Conservation (phyloP, 2,888 invertebrate species). For the Seladonia tumulorum region DNA sequence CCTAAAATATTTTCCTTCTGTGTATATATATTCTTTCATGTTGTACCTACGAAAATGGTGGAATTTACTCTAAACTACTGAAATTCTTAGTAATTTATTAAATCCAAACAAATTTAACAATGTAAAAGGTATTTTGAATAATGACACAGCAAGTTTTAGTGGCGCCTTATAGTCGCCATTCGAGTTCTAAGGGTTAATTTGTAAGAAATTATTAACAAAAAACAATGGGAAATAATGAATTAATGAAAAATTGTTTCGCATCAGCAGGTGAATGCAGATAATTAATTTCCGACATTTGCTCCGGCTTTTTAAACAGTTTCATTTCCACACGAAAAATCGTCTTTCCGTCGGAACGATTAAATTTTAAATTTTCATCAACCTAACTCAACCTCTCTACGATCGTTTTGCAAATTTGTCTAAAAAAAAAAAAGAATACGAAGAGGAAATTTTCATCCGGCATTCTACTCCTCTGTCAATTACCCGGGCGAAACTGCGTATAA, state of each 20-base stretch:
- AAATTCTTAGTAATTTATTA: no score
- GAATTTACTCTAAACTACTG: no score
- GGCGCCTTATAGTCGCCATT: no score
- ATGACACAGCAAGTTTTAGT: no score
- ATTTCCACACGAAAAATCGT: not conserved
- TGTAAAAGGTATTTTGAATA: no score
- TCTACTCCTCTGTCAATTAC: constrained; percentile 20
- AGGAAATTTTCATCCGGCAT: not conserved
- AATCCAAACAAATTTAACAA: no score
- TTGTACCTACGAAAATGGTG: no score
- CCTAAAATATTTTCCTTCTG: no score
- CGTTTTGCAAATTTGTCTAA: not conserved
- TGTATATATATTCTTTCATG: no score
- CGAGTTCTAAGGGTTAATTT: no score
- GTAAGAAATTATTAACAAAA: no score
- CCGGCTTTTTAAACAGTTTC: not conserved
- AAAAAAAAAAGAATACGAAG: not conserved
- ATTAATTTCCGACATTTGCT: not conserved
- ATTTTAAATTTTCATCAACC: not conserved
- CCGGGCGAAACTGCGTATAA: constrained; percentile 8
- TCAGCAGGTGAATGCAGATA: not conserved
- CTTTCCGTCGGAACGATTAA: not conserved
- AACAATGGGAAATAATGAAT: no score
- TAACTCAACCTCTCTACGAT: not conserved
- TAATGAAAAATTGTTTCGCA: not conserved